Conservation (phyloP, 1,140 invertebrate genomes). For the Nylanderia fulva region DNA sequence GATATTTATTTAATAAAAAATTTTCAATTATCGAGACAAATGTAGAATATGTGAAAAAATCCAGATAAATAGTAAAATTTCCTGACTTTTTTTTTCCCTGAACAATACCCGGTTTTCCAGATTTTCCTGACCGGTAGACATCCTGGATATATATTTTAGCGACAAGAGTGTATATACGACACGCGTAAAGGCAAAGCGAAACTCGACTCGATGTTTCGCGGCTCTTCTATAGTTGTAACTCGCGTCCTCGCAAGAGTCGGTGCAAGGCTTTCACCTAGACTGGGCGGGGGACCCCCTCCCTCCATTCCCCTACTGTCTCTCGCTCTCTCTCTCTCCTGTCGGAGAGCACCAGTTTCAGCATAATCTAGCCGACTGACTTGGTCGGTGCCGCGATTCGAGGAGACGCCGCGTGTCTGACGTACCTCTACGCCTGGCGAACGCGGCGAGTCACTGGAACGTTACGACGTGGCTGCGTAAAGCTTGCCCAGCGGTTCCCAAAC, state of each 20-base stretch:
- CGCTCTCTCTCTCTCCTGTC: constrained; percentile 31
- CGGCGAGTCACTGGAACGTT: constrained; percentile 48
- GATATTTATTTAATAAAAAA: no score
- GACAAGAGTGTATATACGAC: not conserved
- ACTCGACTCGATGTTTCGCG: constrained; percentile 48
- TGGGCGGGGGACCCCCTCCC: constrained; percentile 47
- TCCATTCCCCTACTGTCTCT: constrained; percentile 55
- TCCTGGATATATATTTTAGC: not conserved
- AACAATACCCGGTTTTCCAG: no score
- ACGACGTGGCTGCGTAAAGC: constrained; percentile 44
- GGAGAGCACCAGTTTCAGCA: constrained; percentile 81
- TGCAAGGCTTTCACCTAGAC: constrained; percentile 78
- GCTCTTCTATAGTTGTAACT: constrained; percentile 64
- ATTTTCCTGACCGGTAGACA: no score
- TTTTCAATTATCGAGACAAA: no score
- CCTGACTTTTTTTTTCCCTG: no score
- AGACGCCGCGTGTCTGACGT: constrained; percentile 63
- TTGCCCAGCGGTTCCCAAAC: constrained; percentile 46
- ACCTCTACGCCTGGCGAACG: constrained; percentile 55
- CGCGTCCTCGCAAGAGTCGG: constrained; percentile 66
- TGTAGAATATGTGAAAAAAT: no score
- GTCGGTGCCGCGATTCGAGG: constrained; percentile 41
- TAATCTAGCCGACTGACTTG: constrained; percentile 78
- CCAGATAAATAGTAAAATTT: no score
- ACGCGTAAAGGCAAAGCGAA: constrained; percentile 36